A percentile compares a stretch with the other conserved stretches of the same genome.
Evolutionary conservation across 2,888 invertebrate species (phyloP).

Genomic region (Stictocephala bisonia): DNA sequence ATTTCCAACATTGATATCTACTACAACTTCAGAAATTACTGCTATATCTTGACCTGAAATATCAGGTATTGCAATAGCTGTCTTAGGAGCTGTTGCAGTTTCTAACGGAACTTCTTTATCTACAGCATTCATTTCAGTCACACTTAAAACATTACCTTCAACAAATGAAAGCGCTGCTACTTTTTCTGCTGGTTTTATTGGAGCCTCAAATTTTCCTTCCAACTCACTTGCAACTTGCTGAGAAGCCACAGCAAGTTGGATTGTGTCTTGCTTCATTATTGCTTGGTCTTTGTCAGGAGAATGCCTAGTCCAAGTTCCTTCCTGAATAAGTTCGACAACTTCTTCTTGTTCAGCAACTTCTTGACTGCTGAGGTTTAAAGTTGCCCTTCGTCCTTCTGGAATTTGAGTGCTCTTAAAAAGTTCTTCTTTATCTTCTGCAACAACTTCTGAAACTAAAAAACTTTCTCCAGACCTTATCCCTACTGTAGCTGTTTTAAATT

Average conservation of each 20-base stretch:
- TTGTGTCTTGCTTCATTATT: slow-evolving; percentile 61
- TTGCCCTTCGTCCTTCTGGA: slow-evolving; percentile 57
- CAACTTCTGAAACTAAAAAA: slow-evolving; percentile 66
- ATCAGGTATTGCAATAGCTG: slow-evolving; percentile 68
- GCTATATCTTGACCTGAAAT: slow-evolving; percentile 64
- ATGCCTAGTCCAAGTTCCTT: slow-evolving; percentile 65
- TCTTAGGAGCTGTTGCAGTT: slow-evolving; percentile 63
- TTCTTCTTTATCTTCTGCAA: slow-evolving; percentile 60
- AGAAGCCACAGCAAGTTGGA: slow-evolving; percentile 53
- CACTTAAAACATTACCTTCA: slow-evolving; percentile 71
- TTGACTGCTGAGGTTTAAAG: slow-evolving; percentile 61
- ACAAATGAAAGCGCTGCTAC: slow-evolving; percentile 67
- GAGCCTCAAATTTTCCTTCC: slow-evolving; percentile 54
- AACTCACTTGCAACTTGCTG: slow-evolving; percentile 50
- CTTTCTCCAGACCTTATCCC: slow-evolving; percentile 62
- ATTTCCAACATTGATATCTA: slow-evolving; percentile 67
- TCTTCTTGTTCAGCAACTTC: slow-evolving; percentile 69
- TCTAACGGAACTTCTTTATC: slow-evolving; percentile 68
- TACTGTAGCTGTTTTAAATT: slow-evolving; percentile 53
- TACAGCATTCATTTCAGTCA: slow-evolving; percentile 66
- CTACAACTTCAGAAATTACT: slow-evolving; percentile 69
- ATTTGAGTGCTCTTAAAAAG: slow-evolving; percentile 53
- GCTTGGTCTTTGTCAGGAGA: slow-evolving; percentile 65
- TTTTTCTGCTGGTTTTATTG: slow-evolving; percentile 64
- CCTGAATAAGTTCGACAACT: slow-evolving; percentile 64